Evolutionary conservation across 2,797 vertebrate species (phyloP).

Genomic region (Lemur catta): DNA sequence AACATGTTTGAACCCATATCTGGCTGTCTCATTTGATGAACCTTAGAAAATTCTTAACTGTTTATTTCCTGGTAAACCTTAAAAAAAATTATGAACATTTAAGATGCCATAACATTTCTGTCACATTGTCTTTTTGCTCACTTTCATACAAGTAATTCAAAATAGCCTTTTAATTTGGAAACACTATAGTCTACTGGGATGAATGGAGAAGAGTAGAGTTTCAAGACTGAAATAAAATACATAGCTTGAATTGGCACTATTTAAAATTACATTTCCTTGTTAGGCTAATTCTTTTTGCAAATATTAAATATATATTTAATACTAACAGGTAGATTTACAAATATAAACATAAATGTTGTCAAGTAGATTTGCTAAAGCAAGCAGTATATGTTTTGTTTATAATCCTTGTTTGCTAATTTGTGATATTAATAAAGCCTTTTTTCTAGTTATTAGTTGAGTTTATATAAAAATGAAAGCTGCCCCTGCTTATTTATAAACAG

Average conservation of each 20-base stretch:
- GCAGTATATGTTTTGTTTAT: neutral
- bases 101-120: neutral
- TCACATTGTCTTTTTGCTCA: neutral
- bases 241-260: neutral
- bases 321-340: neutral
- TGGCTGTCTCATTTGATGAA: slow-evolving; percentile 12
- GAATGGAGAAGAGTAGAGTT: neutral
- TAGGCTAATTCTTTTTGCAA: slow-evolving; percentile 8
- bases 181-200: neutral
- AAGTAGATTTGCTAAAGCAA: slow-evolving; percentile 13
- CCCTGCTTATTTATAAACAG: slow-evolving; percentile 29
- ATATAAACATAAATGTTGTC: neutral
- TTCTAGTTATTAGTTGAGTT: neutral
- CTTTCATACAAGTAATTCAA: slow-evolving; percentile 9
- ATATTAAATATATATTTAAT: neutral
- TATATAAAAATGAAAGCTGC: slow-evolving; percentile 31
- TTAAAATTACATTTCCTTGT: slow-evolving; percentile 28
- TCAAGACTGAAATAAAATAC: slow-evolving; percentile 22
- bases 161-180: slow-evolving; percentile 17
- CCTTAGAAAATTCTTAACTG: neutral
- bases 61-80: slow-evolving; percentile 22
- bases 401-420: slow-evolving; percentile 8
- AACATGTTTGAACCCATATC: neutral
- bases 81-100: neutral
- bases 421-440: slow-evolving; percentile 4